A percentile compares a stretch with the other conserved stretches of the same genome.
Conservation (phyloP, 2,888 invertebrate species). For the Patella ulyssiponensis region DNA sequence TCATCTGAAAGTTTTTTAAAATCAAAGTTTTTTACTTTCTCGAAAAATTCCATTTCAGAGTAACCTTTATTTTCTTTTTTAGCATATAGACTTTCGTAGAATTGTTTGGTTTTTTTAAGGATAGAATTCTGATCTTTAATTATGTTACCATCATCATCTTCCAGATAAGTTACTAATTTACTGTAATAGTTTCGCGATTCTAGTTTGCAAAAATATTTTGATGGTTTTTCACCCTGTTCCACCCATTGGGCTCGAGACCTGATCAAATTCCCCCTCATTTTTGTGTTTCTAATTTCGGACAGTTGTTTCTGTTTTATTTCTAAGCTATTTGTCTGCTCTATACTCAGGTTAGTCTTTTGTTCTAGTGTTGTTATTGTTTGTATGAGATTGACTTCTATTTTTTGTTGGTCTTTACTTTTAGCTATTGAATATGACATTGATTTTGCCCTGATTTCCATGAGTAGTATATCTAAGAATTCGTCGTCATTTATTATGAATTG, state of each 20-base stretch:
- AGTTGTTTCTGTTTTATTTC: slow-evolving; percentile 10
- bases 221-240: slow-evolving; percentile 26
- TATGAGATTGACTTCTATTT: not conserved
- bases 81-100: not conserved
- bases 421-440: slow-evolving; percentile 18
- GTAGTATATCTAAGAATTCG: slow-evolving; percentile 24
- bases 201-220: slow-evolving; percentile 28
- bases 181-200: slow-evolving; percentile 16
- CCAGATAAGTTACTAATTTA: slow-evolving; percentile 12
- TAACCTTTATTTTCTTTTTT: not conserved
- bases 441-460: slow-evolving; percentile 6
- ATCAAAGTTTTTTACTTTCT: not conserved
- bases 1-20: not conserved
- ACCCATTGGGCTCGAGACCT: slow-evolving; percentile 15
- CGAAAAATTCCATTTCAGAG: not conserved
- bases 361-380: not conserved
- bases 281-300: not conserved
- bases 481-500: slow-evolving; percentile 25
- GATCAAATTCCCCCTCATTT: slow-evolving; percentile 14
- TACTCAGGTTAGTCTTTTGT: not conserved
- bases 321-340: not conserved
- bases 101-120: not conserved
- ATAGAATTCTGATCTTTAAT: not conserved
- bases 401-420: not conserved
- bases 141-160: slow-evolving; percentile 6